Conservation (phyloP, 2,113 vertebrate genomes). For the Cochlearius cochlearius region DNA sequence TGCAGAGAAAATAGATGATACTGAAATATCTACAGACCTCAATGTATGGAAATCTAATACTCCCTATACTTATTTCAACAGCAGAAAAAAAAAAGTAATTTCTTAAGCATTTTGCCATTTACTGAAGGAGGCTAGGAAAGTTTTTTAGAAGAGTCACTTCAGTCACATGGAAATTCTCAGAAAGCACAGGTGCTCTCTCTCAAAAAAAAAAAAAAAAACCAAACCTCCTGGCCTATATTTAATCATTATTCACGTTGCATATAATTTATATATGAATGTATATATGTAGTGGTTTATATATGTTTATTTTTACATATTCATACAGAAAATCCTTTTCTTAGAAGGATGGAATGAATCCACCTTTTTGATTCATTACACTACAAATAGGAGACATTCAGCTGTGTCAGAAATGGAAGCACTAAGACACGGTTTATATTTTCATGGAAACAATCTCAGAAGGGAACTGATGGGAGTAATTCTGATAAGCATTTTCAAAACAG, state of each 20-base stretch:
- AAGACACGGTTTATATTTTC: not conserved
- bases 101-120: not conserved
- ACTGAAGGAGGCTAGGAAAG: not conserved
- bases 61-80: not conserved
- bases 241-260: not conserved
- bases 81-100: not conserved
- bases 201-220: not conserved
- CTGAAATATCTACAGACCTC: not conserved
- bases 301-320: not conserved
- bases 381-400: not conserved
- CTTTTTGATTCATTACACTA: not conserved
- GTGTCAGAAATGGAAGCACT: not conserved
- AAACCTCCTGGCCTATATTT: not conserved
- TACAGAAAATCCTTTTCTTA: not conserved
- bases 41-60: not conserved
- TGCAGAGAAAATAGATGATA: not conserved
- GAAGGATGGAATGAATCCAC: not conserved
- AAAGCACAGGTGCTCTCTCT: not conserved
- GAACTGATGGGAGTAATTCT: not conserved
- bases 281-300: not conserved
- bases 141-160: not conserved
- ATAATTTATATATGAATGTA: not conserved
- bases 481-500: not conserved
- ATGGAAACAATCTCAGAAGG: not conserved
- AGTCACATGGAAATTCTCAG: not conserved